Percentiles rank a stretch among this genome's conserved stretches.
phyloP scores from a whole-genome alignment of 2,113 vertebrate genomes.

The Noctilio leporinus region DNA sequence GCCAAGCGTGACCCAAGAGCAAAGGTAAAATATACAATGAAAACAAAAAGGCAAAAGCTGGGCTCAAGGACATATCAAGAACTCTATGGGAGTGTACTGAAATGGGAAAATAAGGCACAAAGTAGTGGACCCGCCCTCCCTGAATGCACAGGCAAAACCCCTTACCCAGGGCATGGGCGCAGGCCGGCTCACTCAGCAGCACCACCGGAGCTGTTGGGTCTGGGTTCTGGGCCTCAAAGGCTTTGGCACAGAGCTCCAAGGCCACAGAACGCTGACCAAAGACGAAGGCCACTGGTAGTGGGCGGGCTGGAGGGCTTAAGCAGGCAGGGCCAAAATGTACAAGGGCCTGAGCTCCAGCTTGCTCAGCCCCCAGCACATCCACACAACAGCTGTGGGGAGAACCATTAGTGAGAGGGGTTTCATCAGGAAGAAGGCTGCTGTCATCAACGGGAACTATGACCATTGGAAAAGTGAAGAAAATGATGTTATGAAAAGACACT shows the following conservation, averaged over 20 bases:
- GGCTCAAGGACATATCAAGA: background rate
- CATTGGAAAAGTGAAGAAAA: background rate
- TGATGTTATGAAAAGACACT: background rate
- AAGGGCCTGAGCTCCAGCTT: slow-evolving; percentile 85
- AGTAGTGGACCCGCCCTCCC: background rate
- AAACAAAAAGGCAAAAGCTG: background rate
- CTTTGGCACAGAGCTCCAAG: slow-evolving; percentile 75
- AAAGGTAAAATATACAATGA: background rate
- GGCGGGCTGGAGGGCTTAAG: slow-evolving; percentile 87
- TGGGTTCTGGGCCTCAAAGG: slow-evolving; percentile 83
- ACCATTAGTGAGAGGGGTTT: background rate
- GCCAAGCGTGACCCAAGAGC: background rate
- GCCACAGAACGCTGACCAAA: slow-evolving; percentile 85
- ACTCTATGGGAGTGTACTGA: background rate
- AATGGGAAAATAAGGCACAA: background rate
- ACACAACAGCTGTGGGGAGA: slow-evolving; percentile 89
- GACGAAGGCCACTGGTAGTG: slow-evolving; percentile 87
- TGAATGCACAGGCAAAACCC: background rate
- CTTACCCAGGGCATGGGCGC: slow-evolving; percentile 80
- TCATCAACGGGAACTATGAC: background rate
- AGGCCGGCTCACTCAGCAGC: slow-evolving; percentile 88
- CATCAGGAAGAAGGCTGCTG: background rate
- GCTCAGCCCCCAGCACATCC: slow-evolving; percentile 92
- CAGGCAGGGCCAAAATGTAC: slow-evolving; percentile 91
- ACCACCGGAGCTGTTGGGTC: slow-evolving; percentile 79